Evolutionary conservation across 2,797 vertebrate genomes (phyloP), one percentile per base, ranked within the genome.

Genomic region (Glossophaga mutica): DNA sequence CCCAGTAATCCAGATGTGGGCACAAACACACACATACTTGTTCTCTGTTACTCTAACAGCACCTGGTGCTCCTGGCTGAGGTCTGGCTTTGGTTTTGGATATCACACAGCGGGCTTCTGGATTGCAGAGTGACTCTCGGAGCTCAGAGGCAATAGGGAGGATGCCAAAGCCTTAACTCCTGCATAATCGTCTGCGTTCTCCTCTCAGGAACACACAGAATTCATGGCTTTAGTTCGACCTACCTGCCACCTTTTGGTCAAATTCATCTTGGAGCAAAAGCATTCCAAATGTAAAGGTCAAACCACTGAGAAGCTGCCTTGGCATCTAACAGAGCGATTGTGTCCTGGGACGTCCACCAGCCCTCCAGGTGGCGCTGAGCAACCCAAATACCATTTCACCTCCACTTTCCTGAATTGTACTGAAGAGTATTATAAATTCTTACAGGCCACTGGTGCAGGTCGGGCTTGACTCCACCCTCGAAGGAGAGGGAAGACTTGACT

Each of bases 281-380:
- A 94, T 90, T 96, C 70, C 90, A 46, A 39, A 59, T 7, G 42
- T 34, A 39, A 95, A 96, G 74, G 86, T 92, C 94, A 91, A 15
- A 76, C 29, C 50, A 2, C 62, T 76, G 4, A 1, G 94, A 95
- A 94, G 78, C 77, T 55, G 76, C 44, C 11, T 19, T 62, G 85
- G 74, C 82, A 32, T 71, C 59, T 37, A 7, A 57, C 18, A 5
- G 12, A 79, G 37, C 5, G 68, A 55, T 44, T 29, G 22, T 73
- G 78, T 85, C 92, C 78, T 3, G 4, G 57, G 77, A 73, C 73
- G 3, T 9, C 55, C 29, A 15, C 26, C 48, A 39, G 73, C 55
- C 26, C n/a, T 78, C 90, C 92, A 79, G 85, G 88, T 76, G 73
- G 86, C 73, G 52, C 55, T 67, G 84, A 88, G 26, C 39, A 44